phyloP scores from a whole-genome alignment of 1,140 invertebrate genomes.

The Portunus trituberculatus region DNA sequence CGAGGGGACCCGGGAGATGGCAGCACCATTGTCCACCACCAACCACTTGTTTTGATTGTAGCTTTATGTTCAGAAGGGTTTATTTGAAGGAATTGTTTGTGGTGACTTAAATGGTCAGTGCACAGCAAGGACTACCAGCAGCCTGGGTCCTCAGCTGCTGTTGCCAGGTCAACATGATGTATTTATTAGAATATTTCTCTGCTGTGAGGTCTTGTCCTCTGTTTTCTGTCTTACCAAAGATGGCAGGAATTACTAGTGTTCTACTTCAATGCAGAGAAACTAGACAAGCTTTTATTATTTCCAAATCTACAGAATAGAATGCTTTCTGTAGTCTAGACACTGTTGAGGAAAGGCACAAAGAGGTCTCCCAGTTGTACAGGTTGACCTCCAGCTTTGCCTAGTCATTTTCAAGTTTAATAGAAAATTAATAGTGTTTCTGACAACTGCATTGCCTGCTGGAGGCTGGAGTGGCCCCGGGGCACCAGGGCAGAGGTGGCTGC shows the following conservation, averaged over 20 bases:
- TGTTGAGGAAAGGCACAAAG: constrained; percentile 47
- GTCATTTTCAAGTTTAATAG: constrained; percentile 51
- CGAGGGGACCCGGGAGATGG: neutral
- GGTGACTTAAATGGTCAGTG: neutral
- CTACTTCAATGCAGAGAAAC: constrained; percentile 35
- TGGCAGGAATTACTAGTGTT: constrained; percentile 60
- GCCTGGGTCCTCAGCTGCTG: neutral
- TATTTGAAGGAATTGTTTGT: neutral
- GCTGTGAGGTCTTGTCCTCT: constrained; percentile 37
- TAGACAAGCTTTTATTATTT: constrained; percentile 63
- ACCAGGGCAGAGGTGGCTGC: neutral
- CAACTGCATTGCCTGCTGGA: constrained; percentile 34
- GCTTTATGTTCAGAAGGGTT: neutral
- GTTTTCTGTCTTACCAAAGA: constrained; percentile 73
- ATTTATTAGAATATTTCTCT: constrained; percentile 55
- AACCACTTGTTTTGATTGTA: neutral
- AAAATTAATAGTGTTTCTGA: constrained; percentile 56
- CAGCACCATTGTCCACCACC: neutral
- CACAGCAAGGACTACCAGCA: neutral
- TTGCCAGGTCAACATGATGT: constrained; percentile 29
- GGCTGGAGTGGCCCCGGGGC: neutral
- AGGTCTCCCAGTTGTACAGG: neutral
- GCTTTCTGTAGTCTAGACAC: constrained; percentile 42
- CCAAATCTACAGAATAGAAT: constrained; percentile 41
- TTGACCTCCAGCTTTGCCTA: constrained; percentile 46